Base-by-base conservation (phyloP, 1,140 invertebrate genomes). In the Halesus radiatus region DNA sequence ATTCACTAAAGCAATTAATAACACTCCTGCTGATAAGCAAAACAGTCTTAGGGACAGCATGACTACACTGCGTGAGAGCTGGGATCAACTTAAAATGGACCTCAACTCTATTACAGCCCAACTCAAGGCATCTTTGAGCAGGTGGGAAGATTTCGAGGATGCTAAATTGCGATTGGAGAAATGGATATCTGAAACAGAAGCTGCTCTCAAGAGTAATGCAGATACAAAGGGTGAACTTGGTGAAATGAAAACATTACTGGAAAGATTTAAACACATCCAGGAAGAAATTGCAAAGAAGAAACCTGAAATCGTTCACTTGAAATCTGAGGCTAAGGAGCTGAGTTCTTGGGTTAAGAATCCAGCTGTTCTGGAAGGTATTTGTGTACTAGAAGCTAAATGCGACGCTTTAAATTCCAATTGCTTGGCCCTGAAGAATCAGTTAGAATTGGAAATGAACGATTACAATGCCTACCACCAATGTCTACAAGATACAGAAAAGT, bases 401-500 rank as follows among this genome's bases (percentile, higher is more conserved):
- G 91, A 93, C 54, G 90, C 91, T 58, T 85, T 95, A 1, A 90
- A 90, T 77, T 87, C 87, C 6, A 90, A 92, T 81, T 94, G 93
- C 84, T 88, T 92, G 32, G 87, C 87, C 10, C 91, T 92, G 66
- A 93, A 93, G 81, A 89, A 91, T 56, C 87, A 91, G 6, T 84
- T 97, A 0, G 95, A 96, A 84, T 90, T 92, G 54, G 95, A 97
- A 88, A 94, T 97, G 6, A 91, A 94, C 76, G 95, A 96, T 60
- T 96, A 97, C 84, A 95, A 94, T 85, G 91, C 93, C 22, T 99
- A 98, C 85, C 96, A 98, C 80, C 93, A 94, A 85, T 94, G 93
- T 13, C 88, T 98, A 10, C 97, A 98, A 89, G 97, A 98, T 81
- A 96, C 95, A 0, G 97, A 99, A 89, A 98, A 98, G 86, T 99